phyloP scores from a whole-genome alignment of 2,113 vertebrate genomes.

The Cairina moschata region DNA sequence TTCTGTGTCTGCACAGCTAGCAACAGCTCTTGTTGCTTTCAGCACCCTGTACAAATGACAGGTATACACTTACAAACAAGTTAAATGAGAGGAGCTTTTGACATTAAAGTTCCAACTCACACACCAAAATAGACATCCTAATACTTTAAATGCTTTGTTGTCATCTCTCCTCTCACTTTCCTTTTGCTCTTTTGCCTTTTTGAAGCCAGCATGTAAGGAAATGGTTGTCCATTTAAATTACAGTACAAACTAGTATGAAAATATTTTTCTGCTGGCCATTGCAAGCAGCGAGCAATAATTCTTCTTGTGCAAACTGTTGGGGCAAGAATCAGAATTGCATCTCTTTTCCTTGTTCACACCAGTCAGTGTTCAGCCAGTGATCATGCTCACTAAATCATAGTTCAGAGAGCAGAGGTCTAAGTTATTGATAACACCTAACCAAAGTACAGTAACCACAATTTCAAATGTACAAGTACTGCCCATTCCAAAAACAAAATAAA shows the following conservation, averaged over 20 bases:
- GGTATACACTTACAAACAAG: not conserved
- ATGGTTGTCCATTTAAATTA: not conserved
- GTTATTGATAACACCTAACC: not conserved
- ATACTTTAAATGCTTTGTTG: not conserved
- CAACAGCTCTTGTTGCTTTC: not conserved
- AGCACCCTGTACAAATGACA: not conserved
- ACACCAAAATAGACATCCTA: fast-evolving
- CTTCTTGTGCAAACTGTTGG: not conserved
- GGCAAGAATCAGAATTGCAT: not conserved
- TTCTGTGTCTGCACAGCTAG: not conserved
- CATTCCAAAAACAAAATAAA: not conserved
- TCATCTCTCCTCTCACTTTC: not conserved
- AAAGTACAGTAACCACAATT: not conserved
- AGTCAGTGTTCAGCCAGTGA: not conserved
- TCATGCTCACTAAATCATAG: not conserved
- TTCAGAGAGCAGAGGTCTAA: not conserved
- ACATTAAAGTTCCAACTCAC: not conserved
- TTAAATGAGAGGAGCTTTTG: not conserved
- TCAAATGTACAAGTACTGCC: fast-evolving
- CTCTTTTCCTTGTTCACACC: fast-evolving
- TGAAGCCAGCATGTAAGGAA: not conserved
- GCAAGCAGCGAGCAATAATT: not conserved
- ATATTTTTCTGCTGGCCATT: not conserved
- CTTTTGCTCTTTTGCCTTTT: not conserved
- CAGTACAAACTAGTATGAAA: not conserved